Conservation (phyloP, 2,113 vertebrate species). For the Tragelaphus imberbis region DNA sequence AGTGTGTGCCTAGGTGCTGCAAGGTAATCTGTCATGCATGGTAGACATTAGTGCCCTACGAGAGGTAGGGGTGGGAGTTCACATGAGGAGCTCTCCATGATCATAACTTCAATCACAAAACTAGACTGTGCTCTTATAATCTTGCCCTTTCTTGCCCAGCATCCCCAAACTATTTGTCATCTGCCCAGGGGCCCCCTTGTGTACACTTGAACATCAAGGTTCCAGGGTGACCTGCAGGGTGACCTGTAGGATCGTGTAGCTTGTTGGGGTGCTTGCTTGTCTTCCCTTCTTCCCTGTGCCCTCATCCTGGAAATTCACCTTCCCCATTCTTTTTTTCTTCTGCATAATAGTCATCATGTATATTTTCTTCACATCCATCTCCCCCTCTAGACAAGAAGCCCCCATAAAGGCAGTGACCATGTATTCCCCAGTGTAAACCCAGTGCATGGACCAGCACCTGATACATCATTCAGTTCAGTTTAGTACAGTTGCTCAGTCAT, state of each 20-base stretch:
- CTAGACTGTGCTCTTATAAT: background rate
- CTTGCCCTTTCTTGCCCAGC: background rate
- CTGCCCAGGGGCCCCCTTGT: background rate
- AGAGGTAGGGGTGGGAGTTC: background rate
- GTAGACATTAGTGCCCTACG: background rate
- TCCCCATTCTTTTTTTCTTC: background rate
- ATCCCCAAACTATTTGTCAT: background rate
- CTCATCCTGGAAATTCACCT: background rate
- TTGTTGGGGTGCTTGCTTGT: background rate
- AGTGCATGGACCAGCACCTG: background rate
- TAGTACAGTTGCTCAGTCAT: too few relatives aligned
- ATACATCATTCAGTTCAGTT: too few relatives aligned
- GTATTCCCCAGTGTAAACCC: background rate
- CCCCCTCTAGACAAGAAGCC: background rate
- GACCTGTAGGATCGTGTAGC: background rate
- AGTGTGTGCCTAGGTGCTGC: too few relatives aligned
- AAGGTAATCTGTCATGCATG: rapidly evolving
- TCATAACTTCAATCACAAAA: background rate
- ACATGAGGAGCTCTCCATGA: background rate
- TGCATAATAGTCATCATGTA: background rate
- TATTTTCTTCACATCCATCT: background rate
- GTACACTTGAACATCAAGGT: background rate
- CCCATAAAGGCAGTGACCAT: background rate
- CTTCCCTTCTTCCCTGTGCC: background rate
- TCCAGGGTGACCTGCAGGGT: background rate